These are phyloP conservation scores for Sipha maydis DNA, from an alignment of 2,888 invertebrate genomes.

Conservation along the genomic window DNA sequence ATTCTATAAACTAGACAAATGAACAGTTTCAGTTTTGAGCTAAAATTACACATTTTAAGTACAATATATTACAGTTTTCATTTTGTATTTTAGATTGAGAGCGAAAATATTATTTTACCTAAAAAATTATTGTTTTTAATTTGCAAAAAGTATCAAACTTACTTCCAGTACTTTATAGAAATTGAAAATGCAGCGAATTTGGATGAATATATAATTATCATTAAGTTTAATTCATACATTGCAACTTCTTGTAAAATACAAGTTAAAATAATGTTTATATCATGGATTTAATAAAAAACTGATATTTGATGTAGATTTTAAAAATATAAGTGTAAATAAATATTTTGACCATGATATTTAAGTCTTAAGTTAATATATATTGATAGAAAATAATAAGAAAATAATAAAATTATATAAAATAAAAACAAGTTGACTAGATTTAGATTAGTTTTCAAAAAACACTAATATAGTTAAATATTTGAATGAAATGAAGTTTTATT, in stretches of 20 bases:
- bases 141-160: conserved; percentile 10
- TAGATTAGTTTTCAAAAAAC: conserved; percentile 33
- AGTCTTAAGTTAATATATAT: conserved; percentile 28
- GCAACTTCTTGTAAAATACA: neutral
- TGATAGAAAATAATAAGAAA: conserved; percentile 34
- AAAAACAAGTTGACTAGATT: conserved; percentile 52
- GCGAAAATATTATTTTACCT: conserved; percentile 13
- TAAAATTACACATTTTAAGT: conserved; percentile 46
- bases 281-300: neutral
- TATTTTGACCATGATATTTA: neutral
- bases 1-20: neutral
- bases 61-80: conserved; percentile 21
- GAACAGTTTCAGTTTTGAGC: conserved; percentile 38
- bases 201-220: neutral
- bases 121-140: neutral
- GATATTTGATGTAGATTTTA: neutral
- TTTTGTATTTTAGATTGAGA: neutral
- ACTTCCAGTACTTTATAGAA: conserved; percentile 20
- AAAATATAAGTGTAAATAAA: neutral
- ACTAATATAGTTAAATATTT: conserved; percentile 32
- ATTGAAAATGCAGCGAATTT: neutral
- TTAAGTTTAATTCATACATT: neutral
- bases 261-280: neutral
- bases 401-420: conserved; percentile 10
- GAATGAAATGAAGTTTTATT: conserved; percentile 32